Evolutionary conservation across 2,113 vertebrate species (phyloP).

Genomic region (Brachypodius melanocephalos): DNA sequence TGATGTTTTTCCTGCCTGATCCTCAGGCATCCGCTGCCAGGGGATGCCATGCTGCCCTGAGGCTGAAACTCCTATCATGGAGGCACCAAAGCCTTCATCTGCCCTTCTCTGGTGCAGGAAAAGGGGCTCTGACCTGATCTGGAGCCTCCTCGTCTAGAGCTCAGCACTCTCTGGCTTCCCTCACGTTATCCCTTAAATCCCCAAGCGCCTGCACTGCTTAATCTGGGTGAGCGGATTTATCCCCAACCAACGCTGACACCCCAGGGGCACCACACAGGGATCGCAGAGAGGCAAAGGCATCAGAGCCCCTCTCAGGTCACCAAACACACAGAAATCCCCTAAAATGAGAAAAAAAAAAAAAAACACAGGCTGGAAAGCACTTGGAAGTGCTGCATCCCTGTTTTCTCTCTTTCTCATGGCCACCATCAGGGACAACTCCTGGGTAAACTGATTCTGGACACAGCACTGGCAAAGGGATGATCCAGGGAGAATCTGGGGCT

Average conservation of each 20-base stretch:
- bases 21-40: not conserved
- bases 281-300: fast-evolving
- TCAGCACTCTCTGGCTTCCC: not conserved
- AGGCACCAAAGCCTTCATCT: not conserved
- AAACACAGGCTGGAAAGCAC: not conserved
- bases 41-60: not conserved
- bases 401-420: not conserved
- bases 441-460: not conserved
- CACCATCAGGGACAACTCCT: not conserved
- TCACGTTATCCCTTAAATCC: constrained; percentile 36
- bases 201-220: not conserved
- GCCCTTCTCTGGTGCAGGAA: not conserved
- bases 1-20: not conserved
- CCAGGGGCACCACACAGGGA: not conserved
- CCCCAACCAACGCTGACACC: not conserved
- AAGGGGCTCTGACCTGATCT: not conserved
- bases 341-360: not conserved
- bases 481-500: not conserved
- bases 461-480: fast-evolving
- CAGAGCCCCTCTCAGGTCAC: fast-evolving
- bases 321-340: not conserved
- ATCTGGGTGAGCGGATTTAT: constrained; percentile 14
- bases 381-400: not conserved
- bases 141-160: not conserved
- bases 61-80: fast-evolving